These are phyloP conservation scores for Ommatoiulus sabulosus DNA, from an alignment of 2,888 invertebrate species.

Conservation along the genomic window DNA sequence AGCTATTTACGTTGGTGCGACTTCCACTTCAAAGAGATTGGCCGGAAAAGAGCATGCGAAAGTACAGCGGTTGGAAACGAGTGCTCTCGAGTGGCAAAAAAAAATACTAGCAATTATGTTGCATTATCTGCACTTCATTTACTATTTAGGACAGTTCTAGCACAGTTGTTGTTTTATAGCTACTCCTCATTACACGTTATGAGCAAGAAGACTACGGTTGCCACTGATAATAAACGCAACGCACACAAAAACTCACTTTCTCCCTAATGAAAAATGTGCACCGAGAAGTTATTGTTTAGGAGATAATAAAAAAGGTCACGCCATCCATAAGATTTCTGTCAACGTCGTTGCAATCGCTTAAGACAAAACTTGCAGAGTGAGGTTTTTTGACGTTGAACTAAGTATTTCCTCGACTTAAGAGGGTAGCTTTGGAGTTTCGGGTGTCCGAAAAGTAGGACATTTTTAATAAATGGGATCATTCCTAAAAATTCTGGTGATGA, in stretches of 20 bases:
- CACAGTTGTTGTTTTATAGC: background rate
- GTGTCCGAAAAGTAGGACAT: no score
- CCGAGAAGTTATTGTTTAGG: background rate
- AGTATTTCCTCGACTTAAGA: no score
- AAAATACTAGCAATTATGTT: background rate
- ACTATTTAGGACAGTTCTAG: background rate
- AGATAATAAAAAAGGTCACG: background rate
- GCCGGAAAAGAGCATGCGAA: background rate
- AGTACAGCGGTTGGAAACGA: background rate
- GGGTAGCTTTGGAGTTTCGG: no score
- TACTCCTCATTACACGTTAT: background rate
- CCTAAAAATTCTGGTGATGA: no score
- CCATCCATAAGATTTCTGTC: background rate
- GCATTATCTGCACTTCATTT: constrained; percentile 27
- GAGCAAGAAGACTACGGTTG: background rate
- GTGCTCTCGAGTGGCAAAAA: background rate
- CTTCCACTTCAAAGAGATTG: background rate
- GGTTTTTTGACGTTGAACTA: background rate
- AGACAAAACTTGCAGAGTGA: background rate
- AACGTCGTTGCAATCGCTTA: background rate
- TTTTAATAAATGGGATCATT: no score
- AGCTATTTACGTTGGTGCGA: background rate
- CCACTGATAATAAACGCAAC: background rate
- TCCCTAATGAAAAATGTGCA: background rate
- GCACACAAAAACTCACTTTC: background rate